Base-by-base conservation (phyloP, 2,888 invertebrate genomes). In the Pasiphila rectangulata region DNA sequence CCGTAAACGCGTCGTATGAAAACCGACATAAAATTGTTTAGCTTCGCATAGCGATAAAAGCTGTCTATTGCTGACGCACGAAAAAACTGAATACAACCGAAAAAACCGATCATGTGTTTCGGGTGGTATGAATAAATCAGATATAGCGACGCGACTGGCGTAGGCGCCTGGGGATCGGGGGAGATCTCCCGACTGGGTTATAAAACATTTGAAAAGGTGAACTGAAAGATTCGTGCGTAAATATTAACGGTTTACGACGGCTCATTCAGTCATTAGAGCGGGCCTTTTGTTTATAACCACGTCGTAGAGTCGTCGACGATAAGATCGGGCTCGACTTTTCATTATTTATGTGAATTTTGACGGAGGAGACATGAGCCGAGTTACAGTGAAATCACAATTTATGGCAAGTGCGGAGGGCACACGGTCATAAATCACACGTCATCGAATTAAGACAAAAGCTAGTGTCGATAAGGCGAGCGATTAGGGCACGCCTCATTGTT, bases 311-410 rank as follows among this genome's bases (percentile, higher is more conserved):
- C 78, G 79, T 75, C 72, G 75, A 51, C 70, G 85, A 85, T 85
- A 86, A 78, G 71, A 86, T 86, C 84, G 63, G 72, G 72, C 72
- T 69, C 70, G 72, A 62, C 72, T 75, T 66, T 74, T 79, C 80
- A 85, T 85, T 85, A 82, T 83, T 85, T 86, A 87, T 85, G 84
- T 82, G 81, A 85, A 82, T 81, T 87, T 85, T 86, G 83, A 86
- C 85, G 80, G 77, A 74, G 67, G 59, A 70, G 64, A 66, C 70
- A 66, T 63, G 68, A 41, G 69, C 61, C 64, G 64, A 69, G 66
- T 69, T 69, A 72, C 69, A 72, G 72, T 79, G 80, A 81, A 80
- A 77, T 80, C 67, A 77, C 83, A 81, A 83, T 87, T 88, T 87
- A 87, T 83, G 73, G 80, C 72, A 63, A 77, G 73, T 76, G 71